Percentiles rank a stretch among this genome's conserved stretches.
Evolutionary conservation across 2,797 vertebrate species (phyloP).

Genomic region (Cossypha niveicapilla): DNA sequence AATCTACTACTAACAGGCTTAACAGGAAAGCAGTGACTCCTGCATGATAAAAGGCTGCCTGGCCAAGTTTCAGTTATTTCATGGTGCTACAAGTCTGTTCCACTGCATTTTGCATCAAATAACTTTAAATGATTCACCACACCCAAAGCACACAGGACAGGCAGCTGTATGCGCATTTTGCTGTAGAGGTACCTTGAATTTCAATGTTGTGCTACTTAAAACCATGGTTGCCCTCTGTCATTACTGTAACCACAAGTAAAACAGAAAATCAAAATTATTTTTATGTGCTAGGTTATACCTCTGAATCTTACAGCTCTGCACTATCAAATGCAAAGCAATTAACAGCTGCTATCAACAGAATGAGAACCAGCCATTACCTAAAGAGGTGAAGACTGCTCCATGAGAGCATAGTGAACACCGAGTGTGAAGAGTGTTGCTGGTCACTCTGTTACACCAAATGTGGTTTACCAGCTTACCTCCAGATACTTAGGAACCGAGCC

Average conservation of each 20-base stretch:
- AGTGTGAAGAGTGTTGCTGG: not conserved
- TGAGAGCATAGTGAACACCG: not conserved
- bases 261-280: not conserved
- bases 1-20: not conserved
- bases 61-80: not conserved
- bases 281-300: not conserved
- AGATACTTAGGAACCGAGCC: not conserved
- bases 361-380: not conserved
- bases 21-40: not conserved
- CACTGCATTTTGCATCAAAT: not conserved
- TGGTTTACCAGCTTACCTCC: not conserved
- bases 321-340: not conserved
- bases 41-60: not conserved
- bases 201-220: not conserved
- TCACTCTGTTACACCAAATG: not conserved
- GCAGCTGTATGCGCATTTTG: not conserved
- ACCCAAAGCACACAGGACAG: not conserved
- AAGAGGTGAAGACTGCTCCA: not conserved
- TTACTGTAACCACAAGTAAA: not conserved
- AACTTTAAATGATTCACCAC: not conserved
- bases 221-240: not conserved
- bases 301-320: not conserved
- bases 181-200: not conserved
- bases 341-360: not conserved
- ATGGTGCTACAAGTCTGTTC: not conserved